Conservation (phyloP, 2,113 vertebrate species). For the Ancistrus triradiatus region DNA sequence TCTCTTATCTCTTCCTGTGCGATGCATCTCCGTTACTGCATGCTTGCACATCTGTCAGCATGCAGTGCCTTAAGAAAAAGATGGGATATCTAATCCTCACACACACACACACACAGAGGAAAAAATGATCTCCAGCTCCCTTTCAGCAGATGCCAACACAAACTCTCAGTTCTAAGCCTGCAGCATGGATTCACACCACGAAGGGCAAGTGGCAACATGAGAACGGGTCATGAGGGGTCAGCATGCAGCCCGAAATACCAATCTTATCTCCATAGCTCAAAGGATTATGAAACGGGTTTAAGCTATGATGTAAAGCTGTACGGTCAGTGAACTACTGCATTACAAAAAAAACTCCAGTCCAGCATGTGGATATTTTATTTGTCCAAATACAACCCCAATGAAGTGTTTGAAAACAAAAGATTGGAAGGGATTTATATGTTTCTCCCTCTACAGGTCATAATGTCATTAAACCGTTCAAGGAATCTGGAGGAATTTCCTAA, state of each 20-base stretch:
- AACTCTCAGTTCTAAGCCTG: background rate
- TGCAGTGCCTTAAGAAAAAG: background rate
- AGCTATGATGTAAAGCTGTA: conserved; percentile 5
- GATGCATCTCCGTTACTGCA: background rate
- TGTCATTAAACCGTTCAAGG: too few species aligned
- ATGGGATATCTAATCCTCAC: conserved; percentile 3
- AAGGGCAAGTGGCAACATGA: background rate
- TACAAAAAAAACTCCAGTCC: too few species aligned
- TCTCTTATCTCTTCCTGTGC: background rate
- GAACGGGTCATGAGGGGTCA: background rate
- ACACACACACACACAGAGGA: too few species aligned
- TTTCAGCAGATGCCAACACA: background rate
- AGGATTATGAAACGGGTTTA: background rate
- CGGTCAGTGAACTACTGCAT: too few species aligned
- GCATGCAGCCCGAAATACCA: background rate
- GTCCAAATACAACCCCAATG: too few species aligned
- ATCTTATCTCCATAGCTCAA: background rate
- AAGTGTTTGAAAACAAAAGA: too few species aligned
- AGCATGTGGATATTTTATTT: too few species aligned
- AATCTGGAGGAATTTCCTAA: too few species aligned
- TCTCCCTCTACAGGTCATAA: too few species aligned
- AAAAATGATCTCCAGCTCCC: conserved; percentile 4
- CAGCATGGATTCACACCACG: background rate
- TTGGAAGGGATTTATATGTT: too few species aligned
- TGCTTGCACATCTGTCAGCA: conserved; percentile 1